phyloP scores from a whole-genome alignment of 2,113 vertebrate genomes.

The Lophotis ruficrista region DNA sequence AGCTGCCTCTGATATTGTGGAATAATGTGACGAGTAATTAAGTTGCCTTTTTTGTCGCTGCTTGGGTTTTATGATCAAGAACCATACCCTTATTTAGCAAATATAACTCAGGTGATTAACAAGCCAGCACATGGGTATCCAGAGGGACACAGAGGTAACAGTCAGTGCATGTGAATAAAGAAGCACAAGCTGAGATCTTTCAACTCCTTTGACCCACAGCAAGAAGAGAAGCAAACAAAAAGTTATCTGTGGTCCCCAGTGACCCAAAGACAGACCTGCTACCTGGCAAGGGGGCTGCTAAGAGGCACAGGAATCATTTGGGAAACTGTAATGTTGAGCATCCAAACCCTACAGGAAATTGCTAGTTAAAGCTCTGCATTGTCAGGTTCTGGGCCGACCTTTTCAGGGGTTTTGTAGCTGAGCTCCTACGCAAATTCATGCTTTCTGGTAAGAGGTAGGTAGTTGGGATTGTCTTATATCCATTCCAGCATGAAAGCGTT shows the following conservation, averaged over 20 bases:
- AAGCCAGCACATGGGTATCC: neutral
- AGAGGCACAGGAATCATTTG: neutral
- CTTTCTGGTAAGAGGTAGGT: neutral
- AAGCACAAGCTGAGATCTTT: neutral
- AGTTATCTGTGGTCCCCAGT: neutral
- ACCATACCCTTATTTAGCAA: neutral
- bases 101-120: neutral
- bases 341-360: neutral
- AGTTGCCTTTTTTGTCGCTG: neutral
- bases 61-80: conserved; percentile 17
- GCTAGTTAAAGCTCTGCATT: neutral
- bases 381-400: neutral
- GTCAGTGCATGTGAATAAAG: neutral
- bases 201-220: neutral
- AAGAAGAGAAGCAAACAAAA: neutral
- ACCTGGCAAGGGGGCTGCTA: neutral
- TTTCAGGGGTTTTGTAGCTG: neutral
- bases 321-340: neutral
- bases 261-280: neutral
- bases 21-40: neutral
- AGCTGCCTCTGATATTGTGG: neutral
- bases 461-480: neutral
- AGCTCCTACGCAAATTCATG: fast-evolving
- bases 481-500: neutral
- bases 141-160: neutral